Percentiles rank a stretch among this genome's conserved stretches.
Conservation (phyloP, 2,888 invertebrate species). For the Leptinotarsa haldemani region DNA sequence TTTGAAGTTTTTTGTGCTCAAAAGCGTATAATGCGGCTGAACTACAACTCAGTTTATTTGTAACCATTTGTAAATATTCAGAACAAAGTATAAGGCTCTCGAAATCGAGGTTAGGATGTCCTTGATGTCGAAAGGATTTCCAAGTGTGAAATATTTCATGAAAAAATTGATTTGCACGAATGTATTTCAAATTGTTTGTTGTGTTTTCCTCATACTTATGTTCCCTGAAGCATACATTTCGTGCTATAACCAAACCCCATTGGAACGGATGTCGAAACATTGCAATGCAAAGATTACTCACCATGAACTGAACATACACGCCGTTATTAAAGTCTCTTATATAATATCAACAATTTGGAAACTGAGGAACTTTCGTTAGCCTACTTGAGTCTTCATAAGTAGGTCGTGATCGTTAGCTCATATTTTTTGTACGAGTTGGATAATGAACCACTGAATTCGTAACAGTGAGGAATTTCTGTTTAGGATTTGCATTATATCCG, state of each 20-base stretch:
- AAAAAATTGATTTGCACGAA: no score
- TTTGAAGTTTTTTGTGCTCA: no score
- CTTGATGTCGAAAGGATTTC: no score
- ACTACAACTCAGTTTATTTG: no score
- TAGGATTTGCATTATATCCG: neutral
- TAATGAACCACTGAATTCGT: neutral
- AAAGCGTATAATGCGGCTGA: no score
- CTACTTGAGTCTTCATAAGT: slow-evolving; percentile 38
- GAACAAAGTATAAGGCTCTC: no score
- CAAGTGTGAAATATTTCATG: no score
- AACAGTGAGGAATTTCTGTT: neutral
- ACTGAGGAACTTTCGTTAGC: slow-evolving; percentile 47
- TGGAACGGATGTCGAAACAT: slow-evolving; percentile 8
- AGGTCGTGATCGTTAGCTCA: slow-evolving; percentile 31
- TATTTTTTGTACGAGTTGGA: slow-evolving; percentile 21
- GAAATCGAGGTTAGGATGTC: no score
- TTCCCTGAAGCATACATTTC: neutral
- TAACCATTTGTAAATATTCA: no score
- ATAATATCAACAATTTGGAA: slow-evolving; percentile 45
- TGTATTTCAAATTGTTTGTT: no score
- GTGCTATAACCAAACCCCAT: neutral
- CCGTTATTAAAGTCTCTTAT: slow-evolving; percentile 35
- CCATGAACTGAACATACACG: slow-evolving; percentile 24
- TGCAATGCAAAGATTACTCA: slow-evolving; percentile 22
- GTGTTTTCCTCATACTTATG: no score